Conservation (phyloP, 2,797 vertebrate species). For the Cryptoprocta ferox region DNA sequence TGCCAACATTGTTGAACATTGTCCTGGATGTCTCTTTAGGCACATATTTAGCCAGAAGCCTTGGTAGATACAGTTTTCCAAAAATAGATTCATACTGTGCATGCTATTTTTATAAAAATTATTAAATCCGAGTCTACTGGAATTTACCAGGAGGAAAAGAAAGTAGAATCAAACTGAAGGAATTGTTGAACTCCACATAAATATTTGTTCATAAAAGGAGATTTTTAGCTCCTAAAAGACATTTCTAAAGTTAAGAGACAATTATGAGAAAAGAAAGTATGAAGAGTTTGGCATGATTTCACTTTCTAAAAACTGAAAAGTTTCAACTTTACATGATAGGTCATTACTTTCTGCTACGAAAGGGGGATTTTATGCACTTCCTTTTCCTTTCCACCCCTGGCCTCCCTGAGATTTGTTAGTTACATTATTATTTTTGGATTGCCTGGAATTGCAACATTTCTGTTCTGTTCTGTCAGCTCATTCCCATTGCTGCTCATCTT, state of each 20-base stretch:
- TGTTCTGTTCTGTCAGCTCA: neutral
- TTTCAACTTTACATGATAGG: neutral
- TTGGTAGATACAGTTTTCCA: neutral
- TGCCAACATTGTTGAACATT: neutral
- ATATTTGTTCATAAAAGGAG: neutral
- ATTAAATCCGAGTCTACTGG: neutral
- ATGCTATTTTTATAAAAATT: neutral
- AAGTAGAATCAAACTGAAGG: neutral
- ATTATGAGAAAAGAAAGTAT: neutral
- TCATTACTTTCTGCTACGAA: neutral
- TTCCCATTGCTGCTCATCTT: neutral
- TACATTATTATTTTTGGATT: slow-evolving; percentile 32
- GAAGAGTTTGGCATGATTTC: neutral
- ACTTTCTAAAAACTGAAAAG: neutral
- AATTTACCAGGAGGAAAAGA: neutral
- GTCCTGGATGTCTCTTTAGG: neutral
- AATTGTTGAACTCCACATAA: neutral
- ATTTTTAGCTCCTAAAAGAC: neutral
- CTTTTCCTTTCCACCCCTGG: neutral
- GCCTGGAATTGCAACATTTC: neutral
- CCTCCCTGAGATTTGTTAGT: neutral
- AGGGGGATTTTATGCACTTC: neutral
- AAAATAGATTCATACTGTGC: neutral
- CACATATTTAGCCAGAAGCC: neutral
- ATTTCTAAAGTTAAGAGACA: neutral